A percentile compares a stretch with the other conserved stretches of the same genome.
Conservation (phyloP, 2,113 vertebrate genomes). For the Casuarius casuarius region DNA sequence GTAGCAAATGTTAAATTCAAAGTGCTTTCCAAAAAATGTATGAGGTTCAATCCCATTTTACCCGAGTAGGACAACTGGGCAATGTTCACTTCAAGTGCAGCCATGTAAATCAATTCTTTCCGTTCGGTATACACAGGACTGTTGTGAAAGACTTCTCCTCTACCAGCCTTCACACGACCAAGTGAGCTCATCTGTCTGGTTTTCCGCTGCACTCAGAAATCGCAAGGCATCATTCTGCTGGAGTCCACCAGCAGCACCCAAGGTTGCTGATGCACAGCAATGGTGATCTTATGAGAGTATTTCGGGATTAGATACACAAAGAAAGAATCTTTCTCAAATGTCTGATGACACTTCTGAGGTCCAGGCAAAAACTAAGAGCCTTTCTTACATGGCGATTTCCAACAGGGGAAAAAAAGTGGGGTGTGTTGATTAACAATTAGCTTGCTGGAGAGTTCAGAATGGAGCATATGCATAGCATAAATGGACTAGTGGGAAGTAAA, state of each 20-base stretch:
- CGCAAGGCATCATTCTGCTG: not conserved
- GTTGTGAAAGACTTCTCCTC: not conserved
- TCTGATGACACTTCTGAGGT: not conserved
- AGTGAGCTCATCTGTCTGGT: not conserved
- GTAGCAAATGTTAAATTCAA: not conserved
- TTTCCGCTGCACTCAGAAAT: not conserved
- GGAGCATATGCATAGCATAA: not conserved
- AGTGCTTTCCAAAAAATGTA: not conserved
- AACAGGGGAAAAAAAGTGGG: not conserved
- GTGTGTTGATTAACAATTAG: not conserved
- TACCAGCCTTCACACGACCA: fast-evolving
- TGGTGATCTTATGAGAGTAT: not conserved
- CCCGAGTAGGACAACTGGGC: not conserved
- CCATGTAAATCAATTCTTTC: not conserved
- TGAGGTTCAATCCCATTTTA: not conserved
- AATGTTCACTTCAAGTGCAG: not conserved
- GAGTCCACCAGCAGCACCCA: not conserved
- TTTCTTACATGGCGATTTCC: not conserved
- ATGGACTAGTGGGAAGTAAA: not conserved
- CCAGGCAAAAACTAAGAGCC: not conserved
- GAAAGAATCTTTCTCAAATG: not conserved
- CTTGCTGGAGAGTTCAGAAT: not conserved
- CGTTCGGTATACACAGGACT: not conserved
- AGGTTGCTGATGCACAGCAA: not conserved
- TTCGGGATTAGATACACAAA: not conserved